Conservation (phyloP, 2,888 invertebrate species). For the Micoletzkya japonica region DNA sequence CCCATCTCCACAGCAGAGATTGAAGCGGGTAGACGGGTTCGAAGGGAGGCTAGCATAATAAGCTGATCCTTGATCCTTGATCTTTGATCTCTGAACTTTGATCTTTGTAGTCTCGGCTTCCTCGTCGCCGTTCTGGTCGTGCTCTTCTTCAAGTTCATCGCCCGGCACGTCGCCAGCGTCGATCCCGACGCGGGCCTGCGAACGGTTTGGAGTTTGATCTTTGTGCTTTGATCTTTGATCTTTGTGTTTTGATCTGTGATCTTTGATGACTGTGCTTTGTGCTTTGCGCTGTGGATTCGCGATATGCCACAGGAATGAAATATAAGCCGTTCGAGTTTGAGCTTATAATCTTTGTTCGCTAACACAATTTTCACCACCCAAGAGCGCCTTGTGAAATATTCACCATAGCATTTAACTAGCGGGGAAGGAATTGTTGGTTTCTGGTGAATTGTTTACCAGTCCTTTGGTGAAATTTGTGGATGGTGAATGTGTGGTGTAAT, state of each 20-base stretch:
- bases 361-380: background rate
- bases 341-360: background rate
- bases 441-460: no score
- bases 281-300: background rate
- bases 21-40: background rate
- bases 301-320: no score
- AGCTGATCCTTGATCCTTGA: no score
- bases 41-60: no score
- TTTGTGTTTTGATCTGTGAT: background rate
- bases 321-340: background rate
- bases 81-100: background rate
- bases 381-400: conserved; percentile 2
- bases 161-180: background rate
- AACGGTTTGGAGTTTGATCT: background rate
- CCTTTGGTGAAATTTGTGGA: no score
- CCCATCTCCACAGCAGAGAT: background rate
- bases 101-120: background rate
- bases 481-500: no score
- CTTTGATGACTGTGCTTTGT: background rate
- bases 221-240: conserved; percentile 10
- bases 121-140: background rate
- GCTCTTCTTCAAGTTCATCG: background rate
- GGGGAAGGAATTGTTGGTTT: no score
- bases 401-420: no score
- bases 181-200: conserved; percentile 10